phyloP scores from a whole-genome alignment of 2,888 invertebrate species.

The Drosophila subquinaria region DNA sequence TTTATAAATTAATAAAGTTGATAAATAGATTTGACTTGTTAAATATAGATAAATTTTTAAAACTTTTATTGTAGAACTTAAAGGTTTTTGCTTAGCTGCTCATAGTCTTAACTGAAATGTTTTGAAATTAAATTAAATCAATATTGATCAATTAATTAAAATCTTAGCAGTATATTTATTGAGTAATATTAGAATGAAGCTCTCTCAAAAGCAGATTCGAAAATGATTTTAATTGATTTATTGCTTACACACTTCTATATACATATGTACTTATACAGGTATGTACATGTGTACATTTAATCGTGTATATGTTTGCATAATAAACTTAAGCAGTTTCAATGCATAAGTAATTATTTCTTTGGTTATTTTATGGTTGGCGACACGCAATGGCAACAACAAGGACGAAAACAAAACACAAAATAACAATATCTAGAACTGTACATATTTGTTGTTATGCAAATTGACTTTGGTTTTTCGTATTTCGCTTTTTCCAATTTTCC shows the following conservation, averaged over 20 bases:
- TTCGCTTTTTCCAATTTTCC: background rate
- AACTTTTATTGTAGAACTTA: too few relatives aligned
- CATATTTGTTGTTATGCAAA: conserved; percentile 28
- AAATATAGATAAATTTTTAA: too few relatives aligned
- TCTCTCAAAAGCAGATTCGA: background rate
- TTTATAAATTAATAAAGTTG: background rate
- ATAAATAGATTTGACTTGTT: background rate
- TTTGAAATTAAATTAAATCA: too few relatives aligned
- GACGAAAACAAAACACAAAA: background rate
- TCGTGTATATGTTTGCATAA: background rate
- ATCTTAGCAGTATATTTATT: too few relatives aligned
- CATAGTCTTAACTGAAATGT: too few relatives aligned
- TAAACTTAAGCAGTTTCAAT: conserved; percentile 8
- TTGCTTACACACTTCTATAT: background rate
- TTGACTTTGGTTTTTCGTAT: conserved; percentile 26
- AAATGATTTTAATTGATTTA: conserved; percentile 3
- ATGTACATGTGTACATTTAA: background rate
- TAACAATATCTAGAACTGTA: background rate
- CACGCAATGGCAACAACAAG: conserved; percentile 30
- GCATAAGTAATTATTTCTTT: conserved; percentile 15
- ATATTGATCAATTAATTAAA: too few relatives aligned
- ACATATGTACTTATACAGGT: background rate
- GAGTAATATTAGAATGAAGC: too few relatives aligned
- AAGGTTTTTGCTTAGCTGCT: too few relatives aligned
- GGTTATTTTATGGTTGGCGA: background rate